Evolutionary conservation across 2,888 invertebrate genomes (phyloP).

Genomic region (Brachyopa scutellaris): DNA sequence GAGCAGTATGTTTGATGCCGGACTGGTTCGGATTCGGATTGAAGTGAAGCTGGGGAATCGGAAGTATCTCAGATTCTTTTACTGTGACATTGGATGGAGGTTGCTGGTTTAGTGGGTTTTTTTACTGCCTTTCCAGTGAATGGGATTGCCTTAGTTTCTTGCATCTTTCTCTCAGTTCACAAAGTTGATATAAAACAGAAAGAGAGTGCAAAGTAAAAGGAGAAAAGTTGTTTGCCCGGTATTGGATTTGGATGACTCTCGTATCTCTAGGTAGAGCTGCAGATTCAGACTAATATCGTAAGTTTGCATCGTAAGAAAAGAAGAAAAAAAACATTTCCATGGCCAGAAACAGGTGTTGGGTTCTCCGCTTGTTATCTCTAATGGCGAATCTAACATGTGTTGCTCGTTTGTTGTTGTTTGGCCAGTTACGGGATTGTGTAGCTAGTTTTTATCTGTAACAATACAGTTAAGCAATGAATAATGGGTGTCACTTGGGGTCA

Average conservation of each 20-base stretch:
- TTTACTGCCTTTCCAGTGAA: conserved; percentile 6
- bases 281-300: conserved; percentile 45
- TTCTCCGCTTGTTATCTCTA: not conserved
- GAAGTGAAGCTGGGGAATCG: conserved; percentile 54
- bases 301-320: conserved; percentile 39
- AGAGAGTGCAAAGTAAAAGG: not conserved
- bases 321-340: not conserved
- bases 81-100: conserved; percentile 61
- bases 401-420: conserved; percentile 28
- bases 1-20: conserved; percentile 39
- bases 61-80: conserved; percentile 57
- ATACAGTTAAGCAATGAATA: conserved; percentile 43
- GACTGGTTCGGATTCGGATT: conserved; percentile 48
- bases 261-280: not conserved
- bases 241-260: not conserved
- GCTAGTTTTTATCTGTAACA: conserved; percentile 20
- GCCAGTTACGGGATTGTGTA: conserved; percentile 33
- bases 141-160: not conserved
- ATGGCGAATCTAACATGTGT: conserved; percentile 23
- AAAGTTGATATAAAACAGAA: not conserved
- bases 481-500: conserved; percentile 39
- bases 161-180: not conserved
- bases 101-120: conserved; percentile 60
- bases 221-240: conserved; percentile 2
- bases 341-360: conserved; percentile 20